Evolutionary conservation across 2,888 invertebrate genomes (phyloP), one percentile per base, ranked within the genome.

Genomic region (Leptinotarsa peninsularis): DNA sequence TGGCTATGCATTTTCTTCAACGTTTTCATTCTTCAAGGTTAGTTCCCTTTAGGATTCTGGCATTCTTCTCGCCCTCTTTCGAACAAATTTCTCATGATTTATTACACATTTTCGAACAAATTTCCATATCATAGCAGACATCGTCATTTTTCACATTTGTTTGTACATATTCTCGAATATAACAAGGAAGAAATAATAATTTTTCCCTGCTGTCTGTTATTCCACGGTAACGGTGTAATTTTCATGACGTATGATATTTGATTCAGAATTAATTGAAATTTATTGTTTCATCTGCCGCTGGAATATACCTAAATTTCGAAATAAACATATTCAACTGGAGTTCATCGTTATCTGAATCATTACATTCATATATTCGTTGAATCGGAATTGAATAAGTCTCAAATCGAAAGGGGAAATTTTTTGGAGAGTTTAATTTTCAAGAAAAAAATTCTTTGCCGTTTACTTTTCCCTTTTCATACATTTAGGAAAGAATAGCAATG

Each of bases 81-180:
- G 7, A 49, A 66, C 70, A 76, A 76, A 79, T 79, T 83, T 83
- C 82, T 13, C n/a, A 82, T 84, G 83, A 84, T 83, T 84, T 84
- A 84, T 82, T 81, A 80, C 82, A 82, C 81, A 81, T 81, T 81
- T 82, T 80, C 79, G 80, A 82, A 82, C 83, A 83, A 84, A 84
- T 83, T 84, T 83, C 83, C 83, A 84, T 84, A 76, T 82, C 81
- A 79, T 74, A 75, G 81, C 77, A 82, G 83, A 83, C 83, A 81
- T 81, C 77, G 77, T 80, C 82, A 83, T 83, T 83, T 83, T 82
- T 83, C 79, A 80, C 74, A 76, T 75, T 71, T 58, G 73, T 52
- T 73, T 74, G 67, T 71, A 74, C 72, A 75, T 76, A 77, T 76
- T 78, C 73, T 76, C 78, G 74, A 77, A 73, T 79, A 76, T 76